Conservation (phyloP, 2,797 vertebrate species). For the Takifugu ocellatus region DNA sequence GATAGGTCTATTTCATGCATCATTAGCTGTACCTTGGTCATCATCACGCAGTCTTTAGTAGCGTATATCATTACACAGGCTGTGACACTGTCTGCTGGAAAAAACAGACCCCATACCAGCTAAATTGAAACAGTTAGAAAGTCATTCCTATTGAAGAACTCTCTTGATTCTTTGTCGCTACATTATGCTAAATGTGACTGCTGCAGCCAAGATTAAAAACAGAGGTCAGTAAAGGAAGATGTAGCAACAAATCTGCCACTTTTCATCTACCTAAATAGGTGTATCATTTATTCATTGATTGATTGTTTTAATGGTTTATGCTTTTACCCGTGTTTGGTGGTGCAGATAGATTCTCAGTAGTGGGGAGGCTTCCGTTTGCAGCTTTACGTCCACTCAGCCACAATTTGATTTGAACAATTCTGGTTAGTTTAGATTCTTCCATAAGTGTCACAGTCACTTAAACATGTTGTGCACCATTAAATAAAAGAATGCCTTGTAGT, state of each 20-base stretch:
- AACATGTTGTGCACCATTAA: too few relatives aligned
- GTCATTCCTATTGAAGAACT: neutral
- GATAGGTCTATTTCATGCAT: conserved; percentile 7
- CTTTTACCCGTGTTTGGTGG: neutral
- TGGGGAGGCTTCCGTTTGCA: neutral
- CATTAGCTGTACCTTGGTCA: conserved; percentile 1
- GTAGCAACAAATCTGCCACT: neutral
- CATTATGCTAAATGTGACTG: neutral
- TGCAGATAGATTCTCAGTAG: neutral
- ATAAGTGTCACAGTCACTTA: too few relatives aligned
- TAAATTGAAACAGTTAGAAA: neutral
- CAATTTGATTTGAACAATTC: too few relatives aligned
- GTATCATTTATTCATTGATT: neutral
- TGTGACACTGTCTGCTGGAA: neutral
- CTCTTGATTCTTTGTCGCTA: neutral
- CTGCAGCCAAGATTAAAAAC: too few relatives aligned
- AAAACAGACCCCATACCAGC: neutral
- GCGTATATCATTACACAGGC: neutral
- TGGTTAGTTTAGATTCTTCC: too few relatives aligned
- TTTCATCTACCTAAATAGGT: neutral
- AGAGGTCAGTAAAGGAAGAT: neutral
- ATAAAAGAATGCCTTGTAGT: too few relatives aligned
- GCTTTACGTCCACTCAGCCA: too few relatives aligned
- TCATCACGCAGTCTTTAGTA: too few relatives aligned
- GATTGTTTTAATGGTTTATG: neutral